A percentile compares a stretch with the other conserved stretches of the same genome.
phyloP scores from a whole-genome alignment of 64 coral and sea anemone genomes.

The Astreopora myriophthalma region DNA sequence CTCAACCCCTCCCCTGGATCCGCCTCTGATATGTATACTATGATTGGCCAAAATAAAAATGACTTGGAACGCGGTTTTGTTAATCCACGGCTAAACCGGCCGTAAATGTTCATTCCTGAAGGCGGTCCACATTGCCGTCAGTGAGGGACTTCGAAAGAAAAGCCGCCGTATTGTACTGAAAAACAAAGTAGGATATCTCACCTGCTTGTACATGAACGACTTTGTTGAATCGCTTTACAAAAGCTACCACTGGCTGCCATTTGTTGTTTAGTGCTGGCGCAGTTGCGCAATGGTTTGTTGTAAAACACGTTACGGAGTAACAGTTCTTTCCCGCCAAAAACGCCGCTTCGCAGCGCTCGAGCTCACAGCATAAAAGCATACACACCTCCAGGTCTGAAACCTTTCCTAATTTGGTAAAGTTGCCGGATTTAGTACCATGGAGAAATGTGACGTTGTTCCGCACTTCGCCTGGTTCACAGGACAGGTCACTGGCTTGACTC shows the following conservation, averaged over 20 bases:
- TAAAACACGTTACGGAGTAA: slow-evolving; percentile 82
- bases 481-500: slow-evolving; percentile 40
- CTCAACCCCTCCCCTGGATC: too few species aligned
- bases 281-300: slow-evolving; percentile 79
- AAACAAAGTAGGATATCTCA: neutral
- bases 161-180: too few species aligned
- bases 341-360: slow-evolving; percentile 76
- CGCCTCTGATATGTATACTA: too few species aligned
- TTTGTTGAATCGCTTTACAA: slow-evolving; percentile 66
- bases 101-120: too few species aligned
- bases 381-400: slow-evolving; percentile 88
- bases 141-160: too few species aligned
- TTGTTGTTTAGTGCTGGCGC: slow-evolving; percentile 88
- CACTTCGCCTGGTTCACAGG: slow-evolving; percentile 60
- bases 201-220: slow-evolving; percentile 19
- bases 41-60: too few species aligned
- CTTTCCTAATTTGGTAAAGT: slow-evolving; percentile 89
- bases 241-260: slow-evolving; percentile 80
- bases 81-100: too few species aligned
- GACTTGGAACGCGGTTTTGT: too few species aligned
- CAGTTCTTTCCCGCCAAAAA: slow-evolving; percentile 84
- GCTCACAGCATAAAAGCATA: slow-evolving; percentile 85
- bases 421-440: slow-evolving; percentile 91
- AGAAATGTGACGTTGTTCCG: slow-evolving; percentile 80
- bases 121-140: too few species aligned